These are phyloP conservation scores for Chaenocephalus aceratus DNA, from an alignment of 2,113 vertebrate genomes.

Conservation along the genomic window DNA sequence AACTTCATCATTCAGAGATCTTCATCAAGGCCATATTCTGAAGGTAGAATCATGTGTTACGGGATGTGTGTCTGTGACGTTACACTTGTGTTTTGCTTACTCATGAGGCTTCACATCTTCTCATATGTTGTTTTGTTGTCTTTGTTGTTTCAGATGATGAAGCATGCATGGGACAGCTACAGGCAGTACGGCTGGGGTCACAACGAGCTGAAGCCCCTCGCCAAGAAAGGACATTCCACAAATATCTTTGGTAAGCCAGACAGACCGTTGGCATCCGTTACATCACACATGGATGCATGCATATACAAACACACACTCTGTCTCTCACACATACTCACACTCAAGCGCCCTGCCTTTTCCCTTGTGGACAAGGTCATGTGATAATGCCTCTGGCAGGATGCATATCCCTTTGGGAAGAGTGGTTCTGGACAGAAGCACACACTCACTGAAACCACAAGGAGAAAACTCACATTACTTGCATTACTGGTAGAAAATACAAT, in stretches of 20 bases:
- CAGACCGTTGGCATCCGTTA: conserved; percentile 19
- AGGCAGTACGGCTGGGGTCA: conserved; percentile 97
- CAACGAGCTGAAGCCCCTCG: conserved; percentile 98
- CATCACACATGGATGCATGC: conserved; percentile 38
- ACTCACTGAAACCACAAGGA: conserved; percentile 5
- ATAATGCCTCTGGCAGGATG: conserved; percentile 33
- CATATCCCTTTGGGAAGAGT: conserved; percentile 25
- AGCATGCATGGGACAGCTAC: conserved; percentile 98
- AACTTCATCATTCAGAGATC: not conserved
- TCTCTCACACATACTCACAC: conserved; percentile 3
- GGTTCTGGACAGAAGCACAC: not conserved
- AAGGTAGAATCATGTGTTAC: not conserved
- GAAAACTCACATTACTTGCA: not conserved
- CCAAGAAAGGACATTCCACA: conserved; percentile 98
- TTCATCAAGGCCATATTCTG: not conserved
- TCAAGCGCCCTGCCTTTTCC: not conserved
- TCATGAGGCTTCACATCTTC: not conserved
- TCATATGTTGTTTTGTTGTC: conserved; percentile 12
- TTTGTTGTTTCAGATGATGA: conserved; percentile 92
- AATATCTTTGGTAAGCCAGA: conserved; percentile 96
- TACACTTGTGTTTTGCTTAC: not conserved
- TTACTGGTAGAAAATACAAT: not conserved
- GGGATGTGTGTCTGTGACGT: conserved; percentile 4
- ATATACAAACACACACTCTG: conserved; percentile 27
- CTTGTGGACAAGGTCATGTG: conserved; percentile 36